phyloP scores from a whole-genome alignment of 1,140 invertebrate genomes.

The Zaprionus africanus region DNA sequence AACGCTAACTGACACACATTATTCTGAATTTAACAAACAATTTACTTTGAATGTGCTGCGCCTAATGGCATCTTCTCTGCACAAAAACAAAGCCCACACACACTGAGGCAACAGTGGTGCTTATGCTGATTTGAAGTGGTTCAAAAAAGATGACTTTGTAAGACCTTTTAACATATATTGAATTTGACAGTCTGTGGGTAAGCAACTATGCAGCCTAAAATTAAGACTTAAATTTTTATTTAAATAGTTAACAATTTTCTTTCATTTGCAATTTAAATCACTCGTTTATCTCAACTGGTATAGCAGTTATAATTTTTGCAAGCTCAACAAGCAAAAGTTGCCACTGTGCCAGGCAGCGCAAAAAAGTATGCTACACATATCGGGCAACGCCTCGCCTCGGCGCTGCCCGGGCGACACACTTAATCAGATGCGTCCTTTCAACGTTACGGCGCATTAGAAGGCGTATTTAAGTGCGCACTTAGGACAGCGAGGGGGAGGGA shows the following conservation, averaged over 20 bases:
- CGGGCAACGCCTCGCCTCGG: slow-evolving; percentile 13
- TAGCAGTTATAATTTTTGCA: not conserved
- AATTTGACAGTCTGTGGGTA: too few relatives aligned
- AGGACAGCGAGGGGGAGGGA: not conserved
- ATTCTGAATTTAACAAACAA: slow-evolving; percentile 83
- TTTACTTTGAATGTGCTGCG: slow-evolving; percentile 79
- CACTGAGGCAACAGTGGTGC: slow-evolving; percentile 26
- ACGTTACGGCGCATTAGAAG: slow-evolving; percentile 4
- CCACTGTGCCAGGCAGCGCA: not conserved
- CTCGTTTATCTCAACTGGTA: not conserved
- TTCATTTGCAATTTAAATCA: too few relatives aligned
- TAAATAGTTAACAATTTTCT: too few relatives aligned
- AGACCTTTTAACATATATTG: too few relatives aligned
- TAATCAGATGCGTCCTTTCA: slow-evolving; percentile 37
- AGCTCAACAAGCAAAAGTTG: too few relatives aligned
- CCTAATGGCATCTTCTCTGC: slow-evolving; percentile 66
- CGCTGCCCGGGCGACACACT: slow-evolving; percentile 24
- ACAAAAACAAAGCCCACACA: slow-evolving; percentile 66
- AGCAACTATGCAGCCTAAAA: too few relatives aligned
- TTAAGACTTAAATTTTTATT: too few relatives aligned
- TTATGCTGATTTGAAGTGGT: too few relatives aligned
- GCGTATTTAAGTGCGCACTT: slow-evolving; percentile 26
- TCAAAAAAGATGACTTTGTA: too few relatives aligned
- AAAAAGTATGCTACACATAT: slow-evolving; percentile 38
- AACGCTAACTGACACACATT: slow-evolving; percentile 80